Base-by-base conservation (phyloP, 2,888 invertebrate genomes). In the Mimachlamys varia region DNA sequence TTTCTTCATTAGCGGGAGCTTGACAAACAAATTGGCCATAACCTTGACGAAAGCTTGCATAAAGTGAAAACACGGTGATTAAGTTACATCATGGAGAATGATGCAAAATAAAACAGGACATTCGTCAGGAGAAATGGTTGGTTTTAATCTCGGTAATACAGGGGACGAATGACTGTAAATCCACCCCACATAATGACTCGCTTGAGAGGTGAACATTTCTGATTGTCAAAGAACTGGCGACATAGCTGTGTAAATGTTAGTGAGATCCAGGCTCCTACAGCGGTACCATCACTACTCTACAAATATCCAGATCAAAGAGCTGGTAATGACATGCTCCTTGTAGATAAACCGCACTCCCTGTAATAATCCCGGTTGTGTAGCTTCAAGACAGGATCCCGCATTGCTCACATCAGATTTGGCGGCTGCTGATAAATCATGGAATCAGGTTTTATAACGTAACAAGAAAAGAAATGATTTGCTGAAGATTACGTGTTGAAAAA, bases 401-500 rank as follows among this genome's bases (percentile, higher is more conserved):
- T 27, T 15, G 33, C 12, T 76, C 76, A 76, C n/a, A 76, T 62
- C 62, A 22, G 62, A 62, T 62, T 19, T 19, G 17, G n/a, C 7
- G 7, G 5, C 22, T 62, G 3, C 62, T n/a, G 62, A 62, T 62
- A 62, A 62, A 62, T n/a, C 62, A 62, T n/a, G n/a, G 22, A 62
- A 62, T 62, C 22, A 22, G n/a, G 62, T 62, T 62, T 62, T 62
- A 62, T 22, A 62, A 62, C n/a, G 62, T n/a, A 4, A 76, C 27
- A 76, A 76, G 76, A 33, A 76, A 27, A 27, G 33, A 76, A 27
- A 76, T 33, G 76, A 76, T 4, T 15, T 10, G 22, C 2, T 76
- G 76, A 76, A 76, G 76, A 62, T 62, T n/a, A 62, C n/a, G 62
- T 62, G 22, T 62, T 62, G 22, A 62, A 62, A 62, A 62, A 62